Base-by-base conservation (phyloP, 2,113 vertebrate species). In the Prunella fulvescens region DNA sequence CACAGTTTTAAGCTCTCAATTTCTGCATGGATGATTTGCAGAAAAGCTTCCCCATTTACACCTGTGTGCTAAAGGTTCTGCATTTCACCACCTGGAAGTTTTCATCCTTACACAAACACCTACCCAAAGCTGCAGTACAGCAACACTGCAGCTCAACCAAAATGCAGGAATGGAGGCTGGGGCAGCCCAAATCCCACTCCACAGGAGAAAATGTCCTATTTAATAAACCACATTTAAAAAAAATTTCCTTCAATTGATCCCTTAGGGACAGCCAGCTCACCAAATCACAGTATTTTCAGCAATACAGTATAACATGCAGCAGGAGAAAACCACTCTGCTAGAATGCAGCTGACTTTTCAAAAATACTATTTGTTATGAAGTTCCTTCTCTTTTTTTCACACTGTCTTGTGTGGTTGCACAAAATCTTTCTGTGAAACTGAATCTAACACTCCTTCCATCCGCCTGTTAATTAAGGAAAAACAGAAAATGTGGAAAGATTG, bases 401-500 rank as follows among this genome's bases (percentile, higher is more conserved):
- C 81, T 51, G 82, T 69, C 92, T 92, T 88, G 48, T 48, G 85
- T 83, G 56, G 60, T 66, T 94, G 93, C 82, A 93, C 58, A 95
- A 96, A 96, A 93, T 95, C 90, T 72, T 77, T 78, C 94, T 94
- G 95, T 57, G 77, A 96, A 96, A 94, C 48, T 51, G 76, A 93
- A 96, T 93, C 93, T 90, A 91, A 94, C 93, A 86, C 88, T 56
- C 88, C 57, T 94, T 97, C 94, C 71, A 95, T 82, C 81, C 84
- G 0, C 86, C 92, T 24, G 25, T 95, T 96, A 94, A 93, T 96
- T 92, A 92, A 71, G 76, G 62, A 89, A 83, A 95, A 92, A 86
- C 35, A 62, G 53, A 94, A 93, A 76, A 88, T 35, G 19, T 80
- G 88, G 87, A 96, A 87, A 60, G 93, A 91, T 72, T 92, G 53